phyloP scores from a whole-genome alignment of 2,797 vertebrate genomes.

The Miichthys miiuy region DNA sequence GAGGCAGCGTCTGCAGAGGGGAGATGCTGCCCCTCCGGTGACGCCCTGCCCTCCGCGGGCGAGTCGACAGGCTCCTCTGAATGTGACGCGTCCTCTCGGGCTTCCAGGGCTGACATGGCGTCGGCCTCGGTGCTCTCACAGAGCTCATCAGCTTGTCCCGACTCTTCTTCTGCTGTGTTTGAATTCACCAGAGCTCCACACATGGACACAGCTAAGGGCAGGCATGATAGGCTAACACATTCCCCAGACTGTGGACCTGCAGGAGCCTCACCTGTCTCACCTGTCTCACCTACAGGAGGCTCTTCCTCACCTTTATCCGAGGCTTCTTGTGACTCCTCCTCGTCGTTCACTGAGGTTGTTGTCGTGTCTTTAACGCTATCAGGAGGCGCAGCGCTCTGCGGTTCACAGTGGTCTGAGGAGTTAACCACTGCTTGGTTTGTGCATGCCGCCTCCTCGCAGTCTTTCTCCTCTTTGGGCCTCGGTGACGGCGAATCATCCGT shows the following conservation, averaged over 20 bases:
- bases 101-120: conserved; percentile 31
- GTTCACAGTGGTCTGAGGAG: conserved; percentile 30
- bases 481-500: conserved; percentile 39
- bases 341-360: conserved; percentile 4
- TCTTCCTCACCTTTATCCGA: conserved; percentile 26
- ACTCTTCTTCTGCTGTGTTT: conserved; percentile 60
- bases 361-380: conserved; percentile 11
- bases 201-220: conserved; percentile 85
- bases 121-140: conserved; percentile 67
- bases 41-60: conserved; percentile 44
- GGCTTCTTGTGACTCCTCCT: conserved; percentile 21
- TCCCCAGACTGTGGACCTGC: background rate
- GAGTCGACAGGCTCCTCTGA: conserved; percentile 21
- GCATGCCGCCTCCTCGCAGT: conserved; percentile 25
- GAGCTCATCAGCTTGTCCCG: conserved; percentile 27
- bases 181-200: conserved; percentile 82
- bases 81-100: conserved; percentile 10
- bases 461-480: conserved; percentile 25
- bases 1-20: conserved; percentile 4
- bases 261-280: background rate
- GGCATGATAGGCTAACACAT: conserved; percentile 78
- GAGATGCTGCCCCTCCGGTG: conserved; percentile 61
- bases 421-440: conserved; percentile 30
- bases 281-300: background rate
- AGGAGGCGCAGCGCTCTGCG: background rate